These are phyloP conservation scores for Machimus atricapillus DNA, from an alignment of 2,888 invertebrate genomes.

Conservation along the genomic window DNA sequence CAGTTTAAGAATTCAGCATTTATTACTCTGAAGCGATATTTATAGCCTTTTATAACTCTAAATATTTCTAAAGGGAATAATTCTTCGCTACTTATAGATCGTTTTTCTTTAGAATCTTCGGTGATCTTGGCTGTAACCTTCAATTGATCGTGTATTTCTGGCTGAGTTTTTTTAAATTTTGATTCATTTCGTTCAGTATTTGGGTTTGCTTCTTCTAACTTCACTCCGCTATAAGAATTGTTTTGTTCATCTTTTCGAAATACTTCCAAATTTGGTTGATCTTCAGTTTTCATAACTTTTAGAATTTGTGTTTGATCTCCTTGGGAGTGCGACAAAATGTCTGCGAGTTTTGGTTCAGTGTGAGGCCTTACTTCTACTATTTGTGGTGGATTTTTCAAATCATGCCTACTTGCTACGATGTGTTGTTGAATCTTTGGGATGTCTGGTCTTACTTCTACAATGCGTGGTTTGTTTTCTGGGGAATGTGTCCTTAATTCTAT, in stretches of 20 bases:
- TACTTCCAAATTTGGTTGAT: neutral
- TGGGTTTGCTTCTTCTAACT: neutral
- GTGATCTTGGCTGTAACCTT: neutral
- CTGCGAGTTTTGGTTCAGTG: neutral
- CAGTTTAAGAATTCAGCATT: slow-evolving; percentile 89
- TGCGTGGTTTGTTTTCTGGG: neutral
- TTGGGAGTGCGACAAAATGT: neutral
- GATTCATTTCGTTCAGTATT: neutral
- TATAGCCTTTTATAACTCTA: slow-evolving; percentile 65
- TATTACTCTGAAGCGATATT: slow-evolving; percentile 81
- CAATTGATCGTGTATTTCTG: neutral
- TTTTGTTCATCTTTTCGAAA: neutral
- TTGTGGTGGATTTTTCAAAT: neutral
- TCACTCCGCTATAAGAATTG: neutral
- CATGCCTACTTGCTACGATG: too few relatives aligned
- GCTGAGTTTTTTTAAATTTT: neutral
- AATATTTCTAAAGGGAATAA: slow-evolving; percentile 57
- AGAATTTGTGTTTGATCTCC: too few relatives aligned
- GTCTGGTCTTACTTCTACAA: neutral
- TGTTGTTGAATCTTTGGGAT: neutral
- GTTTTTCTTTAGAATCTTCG: neutral
- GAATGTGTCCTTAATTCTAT: neutral
- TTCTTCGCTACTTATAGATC: neutral
- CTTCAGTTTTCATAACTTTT: neutral
- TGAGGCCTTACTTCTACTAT: neutral